Conservation (phyloP, 2,888 invertebrate species). For the Tenthredo distinguenda region DNA sequence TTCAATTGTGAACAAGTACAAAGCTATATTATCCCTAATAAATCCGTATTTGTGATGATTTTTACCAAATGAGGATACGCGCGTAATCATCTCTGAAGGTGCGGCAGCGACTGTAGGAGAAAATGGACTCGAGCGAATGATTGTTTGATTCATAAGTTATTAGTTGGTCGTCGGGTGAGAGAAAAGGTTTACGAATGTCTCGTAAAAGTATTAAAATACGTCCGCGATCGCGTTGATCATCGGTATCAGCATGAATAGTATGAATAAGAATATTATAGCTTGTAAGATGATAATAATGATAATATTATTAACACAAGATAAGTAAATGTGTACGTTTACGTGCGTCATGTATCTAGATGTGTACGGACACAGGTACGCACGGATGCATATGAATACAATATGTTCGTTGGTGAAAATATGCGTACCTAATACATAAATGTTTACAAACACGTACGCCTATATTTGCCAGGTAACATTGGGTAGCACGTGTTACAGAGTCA, state of each 20-base stretch:
- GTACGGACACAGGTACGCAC: not conserved
- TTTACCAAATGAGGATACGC: conserved; percentile 71
- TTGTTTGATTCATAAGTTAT: conserved; percentile 31
- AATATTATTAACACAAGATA: conserved; percentile 65
- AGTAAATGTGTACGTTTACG: conserved; percentile 45
- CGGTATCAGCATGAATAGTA: conserved; percentile 34
- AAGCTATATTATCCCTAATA: conserved; percentile 71
- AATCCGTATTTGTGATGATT: conserved; percentile 69
- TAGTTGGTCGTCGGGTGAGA: conserved; percentile 44
- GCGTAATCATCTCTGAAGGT: conserved; percentile 56
- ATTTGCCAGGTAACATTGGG: conserved; percentile 14
- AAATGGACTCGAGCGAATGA: conserved; percentile 40
- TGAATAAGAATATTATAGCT: conserved; percentile 62
- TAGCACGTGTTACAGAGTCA: not conserved
- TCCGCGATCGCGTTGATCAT: conserved; percentile 34
- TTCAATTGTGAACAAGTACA: conserved; percentile 72
- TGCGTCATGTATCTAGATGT: conserved; percentile 22
- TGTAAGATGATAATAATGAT: conserved; percentile 60
- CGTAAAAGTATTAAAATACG: conserved; percentile 48
- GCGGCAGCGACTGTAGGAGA: conserved; percentile 40
- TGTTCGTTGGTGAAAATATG: conserved; percentile 32
- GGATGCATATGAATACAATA: not conserved
- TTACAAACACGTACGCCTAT: conserved; percentile 51
- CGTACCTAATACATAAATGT: conserved; percentile 20
- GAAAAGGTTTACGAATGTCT: conserved; percentile 37